Evolutionary conservation across 2,888 invertebrate genomes (phyloP).

Genomic region (Synanthedon formicaeformis): DNA sequence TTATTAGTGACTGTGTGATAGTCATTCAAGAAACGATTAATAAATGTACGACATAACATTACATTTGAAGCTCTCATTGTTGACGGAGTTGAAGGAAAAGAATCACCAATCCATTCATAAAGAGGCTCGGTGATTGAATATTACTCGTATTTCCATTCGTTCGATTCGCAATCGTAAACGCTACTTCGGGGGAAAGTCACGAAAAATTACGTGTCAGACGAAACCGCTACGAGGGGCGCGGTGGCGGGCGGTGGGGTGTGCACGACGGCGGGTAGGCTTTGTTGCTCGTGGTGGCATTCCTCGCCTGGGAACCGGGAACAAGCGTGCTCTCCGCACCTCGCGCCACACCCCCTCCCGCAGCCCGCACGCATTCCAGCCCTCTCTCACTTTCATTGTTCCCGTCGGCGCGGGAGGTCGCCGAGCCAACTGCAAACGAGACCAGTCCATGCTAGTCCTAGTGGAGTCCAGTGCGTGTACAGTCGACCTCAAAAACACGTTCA

Average conservation of each 20-base stretch:
- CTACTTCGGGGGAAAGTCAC: slow-evolving; percentile 48
- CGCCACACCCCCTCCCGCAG: slow-evolving; percentile 18
- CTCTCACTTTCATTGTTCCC: slow-evolving; percentile 70
- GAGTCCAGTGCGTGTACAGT: slow-evolving; percentile 38
- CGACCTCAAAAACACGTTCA: slow-evolving; percentile 45
- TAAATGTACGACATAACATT: not conserved
- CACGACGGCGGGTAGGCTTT: slow-evolving; percentile 65
- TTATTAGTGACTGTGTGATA: too few relatives aligned
- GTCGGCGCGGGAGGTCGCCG: slow-evolving; percentile 64
- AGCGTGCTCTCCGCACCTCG: slow-evolving; percentile 24
- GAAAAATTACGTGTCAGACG: slow-evolving; percentile 53
- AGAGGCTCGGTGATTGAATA: slow-evolving; percentile 29
- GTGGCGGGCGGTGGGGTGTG: slow-evolving; percentile 40
- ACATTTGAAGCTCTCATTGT: not conserved
- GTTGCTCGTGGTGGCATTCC: slow-evolving; percentile 68
- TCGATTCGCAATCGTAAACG: slow-evolving; percentile 32
- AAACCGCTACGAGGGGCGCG: slow-evolving; percentile 31
- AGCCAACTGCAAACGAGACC: slow-evolving; percentile 50
- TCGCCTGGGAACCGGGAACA: slow-evolving; percentile 67
- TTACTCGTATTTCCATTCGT: slow-evolving; percentile 29
- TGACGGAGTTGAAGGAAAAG: not conserved
- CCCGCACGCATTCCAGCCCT: slow-evolving; percentile 61
- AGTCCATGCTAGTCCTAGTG: slow-evolving; percentile 45
- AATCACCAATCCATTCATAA: slow-evolving; percentile 6
- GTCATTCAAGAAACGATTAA: too few relatives aligned